Conservation (phyloP, 2,113 vertebrate species). For the Oenanthe melanoleuca region DNA sequence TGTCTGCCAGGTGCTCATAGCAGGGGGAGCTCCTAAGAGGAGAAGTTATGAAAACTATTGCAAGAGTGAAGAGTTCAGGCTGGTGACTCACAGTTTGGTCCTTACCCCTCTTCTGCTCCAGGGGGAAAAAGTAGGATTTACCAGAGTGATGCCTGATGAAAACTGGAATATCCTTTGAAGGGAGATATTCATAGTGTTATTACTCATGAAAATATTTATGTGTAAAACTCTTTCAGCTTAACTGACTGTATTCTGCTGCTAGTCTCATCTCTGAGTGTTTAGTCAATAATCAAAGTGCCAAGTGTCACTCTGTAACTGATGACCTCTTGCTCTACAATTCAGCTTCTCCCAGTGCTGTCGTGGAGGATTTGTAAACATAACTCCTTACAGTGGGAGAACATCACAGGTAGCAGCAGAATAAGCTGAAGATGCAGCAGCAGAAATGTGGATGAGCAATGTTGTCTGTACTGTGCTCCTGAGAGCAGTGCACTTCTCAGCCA, state of each 20-base stretch:
- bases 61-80: background rate
- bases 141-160: background rate
- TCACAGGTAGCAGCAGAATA: background rate
- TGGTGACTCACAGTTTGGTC: background rate
- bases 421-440: background rate
- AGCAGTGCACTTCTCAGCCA: background rate
- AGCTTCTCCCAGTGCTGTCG: background rate
- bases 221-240: background rate
- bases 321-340: background rate
- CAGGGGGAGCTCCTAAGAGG: background rate
- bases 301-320: background rate
- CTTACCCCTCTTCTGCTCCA: background rate
- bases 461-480: background rate
- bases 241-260: background rate
- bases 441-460: background rate
- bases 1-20: slow-evolving; percentile 1
- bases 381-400: background rate
- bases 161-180: background rate
- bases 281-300: background rate
- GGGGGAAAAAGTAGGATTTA: background rate
- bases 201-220: background rate
- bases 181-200: background rate
- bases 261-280: background rate
- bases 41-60: background rate
- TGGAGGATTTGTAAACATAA: background rate